phyloP scores from a whole-genome alignment of 2,888 invertebrate species.

The Orthosia incerta region DNA sequence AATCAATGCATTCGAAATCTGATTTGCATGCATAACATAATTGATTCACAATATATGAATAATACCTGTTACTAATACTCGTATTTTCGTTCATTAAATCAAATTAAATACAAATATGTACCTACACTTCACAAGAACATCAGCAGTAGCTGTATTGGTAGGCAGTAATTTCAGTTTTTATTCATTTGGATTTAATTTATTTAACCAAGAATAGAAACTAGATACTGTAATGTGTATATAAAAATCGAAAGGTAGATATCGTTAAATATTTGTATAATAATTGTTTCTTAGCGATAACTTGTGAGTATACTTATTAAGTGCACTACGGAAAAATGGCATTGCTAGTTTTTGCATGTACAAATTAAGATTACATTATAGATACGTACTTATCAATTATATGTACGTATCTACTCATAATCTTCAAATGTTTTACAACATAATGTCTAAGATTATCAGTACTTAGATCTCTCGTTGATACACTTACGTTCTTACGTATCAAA shows the following conservation, averaged over 20 bases:
- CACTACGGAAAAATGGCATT: not conserved
- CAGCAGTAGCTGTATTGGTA: too few relatives aligned
- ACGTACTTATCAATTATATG: slow-evolving; percentile 6
- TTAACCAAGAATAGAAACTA: not conserved
- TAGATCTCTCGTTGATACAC: slow-evolving; percentile 13
- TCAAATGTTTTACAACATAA: slow-evolving; percentile 12
- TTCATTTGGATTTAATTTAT: too few relatives aligned
- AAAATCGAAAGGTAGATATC: too few relatives aligned
- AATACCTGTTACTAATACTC: too few relatives aligned
- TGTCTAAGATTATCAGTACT: slow-evolving; percentile 22
- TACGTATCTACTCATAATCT: not conserved
- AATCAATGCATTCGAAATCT: not conserved
- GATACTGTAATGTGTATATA: too few relatives aligned
- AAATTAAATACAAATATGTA: too few relatives aligned
- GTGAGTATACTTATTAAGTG: too few relatives aligned
- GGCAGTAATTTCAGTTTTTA: too few relatives aligned
- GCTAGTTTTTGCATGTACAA: not conserved
- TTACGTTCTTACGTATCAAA: slow-evolving; percentile 6
- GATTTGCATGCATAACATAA: slow-evolving; percentile 7
- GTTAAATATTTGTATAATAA: too few relatives aligned
- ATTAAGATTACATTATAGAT: slow-evolving; percentile 24
- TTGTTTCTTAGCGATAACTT: too few relatives aligned
- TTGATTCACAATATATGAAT: too few relatives aligned
- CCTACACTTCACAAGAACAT: too few relatives aligned
- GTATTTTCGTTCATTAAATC: not conserved